Base-by-base conservation (phyloP, 2,113 vertebrate species). In the Tetraodon nigroviridis region DNA sequence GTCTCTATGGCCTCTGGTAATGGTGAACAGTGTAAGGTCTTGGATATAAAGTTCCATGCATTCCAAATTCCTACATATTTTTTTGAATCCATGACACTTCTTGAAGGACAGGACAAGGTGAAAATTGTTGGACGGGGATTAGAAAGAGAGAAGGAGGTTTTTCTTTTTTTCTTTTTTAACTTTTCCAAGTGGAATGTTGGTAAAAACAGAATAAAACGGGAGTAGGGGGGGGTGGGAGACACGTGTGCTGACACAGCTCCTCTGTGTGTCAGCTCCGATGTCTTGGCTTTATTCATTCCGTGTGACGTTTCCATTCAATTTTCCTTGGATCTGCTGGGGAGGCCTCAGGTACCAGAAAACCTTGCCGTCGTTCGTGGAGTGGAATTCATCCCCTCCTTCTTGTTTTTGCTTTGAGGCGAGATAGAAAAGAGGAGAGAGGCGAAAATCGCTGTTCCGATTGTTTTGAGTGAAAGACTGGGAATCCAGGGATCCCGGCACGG, bases 11-110 rank as follows among this genome's bases (percentile, higher is more conserved):
- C 93, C 92, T 93, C 92, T 71, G 86, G 88, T 90, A 79, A 87
- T 59, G 78, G 89, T 90, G 91, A 96, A 97, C 94, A 98, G 95
- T 96, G 94, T 92, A 92, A 94, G 94, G 94, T 98, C 95, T 94
- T 94, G 86, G 85, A 90, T 90, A 88, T 89, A 87, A 93, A 89
- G 85, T 89, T 86, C 80, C 88, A 89, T 89, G 88, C 89, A 87
- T 86, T 84, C 79, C 71, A 67, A 81, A 76, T 78, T 68, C 58
- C 54, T 72, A 64, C 46, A 29, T 45, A 41, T 64, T 53, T 58
- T 59, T 46, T 71, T 47, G 0, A 53, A 79, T 81, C 80, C 83
- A 75, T 71, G 67, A 77, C 73, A 71, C 72, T 81, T 63, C 79
- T 81, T 65, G 58, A 87, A 86, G 32, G 88, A 90, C 86, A 89